Evolutionary conservation across 2,888 invertebrate species (phyloP), one percentile per base, ranked within the genome.

Genomic region (Pomacea canaliculata): DNA sequence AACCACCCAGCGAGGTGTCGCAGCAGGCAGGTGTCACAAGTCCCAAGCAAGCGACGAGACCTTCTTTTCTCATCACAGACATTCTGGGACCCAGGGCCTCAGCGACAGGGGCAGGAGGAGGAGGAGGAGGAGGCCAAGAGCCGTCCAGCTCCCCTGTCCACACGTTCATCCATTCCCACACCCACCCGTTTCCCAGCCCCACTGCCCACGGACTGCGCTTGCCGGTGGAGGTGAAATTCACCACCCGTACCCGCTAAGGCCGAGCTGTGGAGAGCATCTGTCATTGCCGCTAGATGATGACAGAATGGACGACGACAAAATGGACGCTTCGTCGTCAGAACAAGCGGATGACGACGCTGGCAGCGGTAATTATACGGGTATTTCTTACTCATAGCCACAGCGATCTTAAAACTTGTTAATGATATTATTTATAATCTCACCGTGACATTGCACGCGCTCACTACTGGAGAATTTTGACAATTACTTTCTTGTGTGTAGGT

Each of bases 11-110:
- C 70, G 46, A 62, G 18, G 16, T 37, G 37, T 37, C 68, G 1
- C n/a, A 23, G 23, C 48, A 23, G 66, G n/a, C 37, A 48, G 27
- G 27, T 48, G 19, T 27, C 59, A 76, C 71, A 48, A 68, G 62
- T 48, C 56, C 68, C 13, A 73, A 66, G 49, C 62, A 59, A 46
- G 49, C 56, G 5, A 67, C 69, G 27, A 49, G 70, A 62, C 79
- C 77, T 18, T 79, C 79, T 8, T 79, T 79, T 60, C 76, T 79
- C 37, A 79, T 79, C 71, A 79, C 79, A n/a, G 79, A 79, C 77
- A 79, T 79, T 72, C 72, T 79, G 63, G 76, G 77, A 0, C 70
- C 71, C 46, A 27, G 78, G 9, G 73, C 37, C 12, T 48, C 27
- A 23, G 37, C 60, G 19, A 23, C 70, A 13, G 23, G 16, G 19